A percentile compares a stretch with the other conserved stretches of the same genome.
Conservation (phyloP, 2,797 vertebrate species). For the Eulemur mongoz region DNA sequence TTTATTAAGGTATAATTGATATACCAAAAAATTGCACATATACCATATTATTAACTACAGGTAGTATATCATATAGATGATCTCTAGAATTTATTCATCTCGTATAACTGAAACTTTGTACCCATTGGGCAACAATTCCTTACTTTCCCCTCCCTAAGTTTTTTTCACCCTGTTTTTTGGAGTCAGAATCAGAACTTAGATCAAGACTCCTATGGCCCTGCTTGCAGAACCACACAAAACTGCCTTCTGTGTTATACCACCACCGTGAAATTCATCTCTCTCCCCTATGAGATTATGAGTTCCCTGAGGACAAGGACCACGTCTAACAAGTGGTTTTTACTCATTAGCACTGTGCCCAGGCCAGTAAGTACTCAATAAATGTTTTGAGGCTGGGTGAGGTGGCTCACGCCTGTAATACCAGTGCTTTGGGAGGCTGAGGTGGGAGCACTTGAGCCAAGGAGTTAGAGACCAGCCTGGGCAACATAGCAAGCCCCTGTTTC, state of each 20-base stretch:
- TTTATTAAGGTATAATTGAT: background rate
- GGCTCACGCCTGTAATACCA: background rate
- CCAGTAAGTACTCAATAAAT: slow-evolving; percentile 35
- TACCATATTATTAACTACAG: background rate
- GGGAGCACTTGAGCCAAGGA: too few species aligned
- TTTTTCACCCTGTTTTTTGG: background rate
- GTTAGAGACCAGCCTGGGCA: too few species aligned
- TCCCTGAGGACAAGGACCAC: background rate
- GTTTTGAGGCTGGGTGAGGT: background rate
- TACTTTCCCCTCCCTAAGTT: background rate
- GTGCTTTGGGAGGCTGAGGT: too few species aligned
- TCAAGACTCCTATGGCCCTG: background rate
- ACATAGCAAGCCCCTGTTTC: background rate
- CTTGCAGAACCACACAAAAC: background rate
- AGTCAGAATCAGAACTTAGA: background rate
- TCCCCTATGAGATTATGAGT: background rate
- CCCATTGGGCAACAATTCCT: background rate
- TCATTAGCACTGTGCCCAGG: background rate
- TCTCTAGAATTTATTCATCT: background rate
- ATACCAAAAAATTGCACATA: background rate
- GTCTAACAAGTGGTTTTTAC: background rate
- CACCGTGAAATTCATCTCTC: background rate
- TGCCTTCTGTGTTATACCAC: background rate
- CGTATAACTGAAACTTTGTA: background rate
- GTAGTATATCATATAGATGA: background rate